These are phyloP conservation scores for Machaerirhynchus nigripectus DNA, from an alignment of 2,113 vertebrate species.

Conservation along the genomic window DNA sequence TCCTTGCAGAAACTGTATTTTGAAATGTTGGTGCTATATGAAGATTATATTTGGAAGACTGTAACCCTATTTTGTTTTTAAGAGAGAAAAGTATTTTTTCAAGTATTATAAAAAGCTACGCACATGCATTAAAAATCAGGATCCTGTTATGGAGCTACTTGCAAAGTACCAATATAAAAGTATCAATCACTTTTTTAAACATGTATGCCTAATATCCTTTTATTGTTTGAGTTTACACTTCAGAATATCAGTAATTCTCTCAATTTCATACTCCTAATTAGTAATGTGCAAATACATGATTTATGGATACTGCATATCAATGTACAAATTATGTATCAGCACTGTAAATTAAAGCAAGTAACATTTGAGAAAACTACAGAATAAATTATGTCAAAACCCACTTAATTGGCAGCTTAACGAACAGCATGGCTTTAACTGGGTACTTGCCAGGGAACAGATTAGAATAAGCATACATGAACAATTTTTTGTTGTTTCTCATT, in stretches of 20 bases:
- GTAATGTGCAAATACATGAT: not conserved
- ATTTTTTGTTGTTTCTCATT: not conserved
- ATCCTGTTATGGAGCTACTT: not conserved
- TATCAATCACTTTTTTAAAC: not conserved
- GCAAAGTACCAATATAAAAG: not conserved
- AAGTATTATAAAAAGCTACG: not conserved
- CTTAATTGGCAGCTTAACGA: not conserved
- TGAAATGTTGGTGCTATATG: not conserved
- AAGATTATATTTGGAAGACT: not conserved
- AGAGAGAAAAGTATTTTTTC: not conserved
- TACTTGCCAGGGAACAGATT: not conserved
- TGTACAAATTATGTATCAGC: not conserved
- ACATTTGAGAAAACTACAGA: not conserved
- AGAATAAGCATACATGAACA: not conserved
- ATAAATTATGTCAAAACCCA: not conserved
- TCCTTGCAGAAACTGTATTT: not conserved
- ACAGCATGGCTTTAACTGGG: not conserved
- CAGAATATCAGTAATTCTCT: not conserved
- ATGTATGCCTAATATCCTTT: not conserved
- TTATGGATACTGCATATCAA: not conserved
- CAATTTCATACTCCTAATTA: not conserved
- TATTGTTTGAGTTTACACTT: not conserved
- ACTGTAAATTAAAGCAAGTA: not conserved
- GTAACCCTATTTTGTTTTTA: not conserved
- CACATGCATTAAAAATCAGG: not conserved